These are phyloP conservation scores for Erpetoichthys calabaricus DNA, from an alignment of 2,797 vertebrate genomes.

Conservation along the genomic window DNA sequence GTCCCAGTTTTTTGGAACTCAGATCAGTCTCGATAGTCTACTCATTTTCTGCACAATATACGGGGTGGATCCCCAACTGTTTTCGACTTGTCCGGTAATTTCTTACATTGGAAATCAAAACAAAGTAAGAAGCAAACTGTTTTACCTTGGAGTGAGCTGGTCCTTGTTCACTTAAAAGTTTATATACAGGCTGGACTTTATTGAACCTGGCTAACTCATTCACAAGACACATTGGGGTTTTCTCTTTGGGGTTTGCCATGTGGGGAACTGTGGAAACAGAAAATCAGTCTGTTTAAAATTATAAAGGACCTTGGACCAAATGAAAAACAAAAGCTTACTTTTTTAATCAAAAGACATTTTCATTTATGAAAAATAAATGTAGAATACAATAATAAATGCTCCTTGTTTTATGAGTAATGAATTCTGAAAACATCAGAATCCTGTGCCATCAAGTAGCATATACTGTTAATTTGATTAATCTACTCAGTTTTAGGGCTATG, in stretches of 20 bases:
- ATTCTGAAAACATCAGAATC: no score
- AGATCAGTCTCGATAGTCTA: no score
- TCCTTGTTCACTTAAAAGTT: slow-evolving; percentile 84
- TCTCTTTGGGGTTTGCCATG: slow-evolving; percentile 99
- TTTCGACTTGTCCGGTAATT: no score
- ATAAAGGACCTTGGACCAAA: no score
- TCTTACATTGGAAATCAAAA: no score
- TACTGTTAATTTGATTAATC: no score
- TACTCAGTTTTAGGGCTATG: no score
- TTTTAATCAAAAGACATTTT: background rate
- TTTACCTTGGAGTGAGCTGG: slow-evolving; percentile 86
- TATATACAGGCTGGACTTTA: slow-evolving; percentile 88
- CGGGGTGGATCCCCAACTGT: no score
- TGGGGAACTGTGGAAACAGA: slow-evolving; percentile 62
- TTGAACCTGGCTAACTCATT: slow-evolving; percentile 97
- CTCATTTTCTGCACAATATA: no score
- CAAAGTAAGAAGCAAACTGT: background rate
- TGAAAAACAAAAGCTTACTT: background rate
- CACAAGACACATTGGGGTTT: slow-evolving; percentile 96
- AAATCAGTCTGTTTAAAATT: slow-evolving; percentile 3
- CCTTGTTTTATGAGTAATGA: no score
- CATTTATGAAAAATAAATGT: background rate
- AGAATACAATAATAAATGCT: background rate
- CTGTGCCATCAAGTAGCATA: no score
- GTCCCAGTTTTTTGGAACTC: no score